Evolutionary conservation across 2,797 vertebrate species (phyloP).

Genomic region (Mus minutoides): DNA sequence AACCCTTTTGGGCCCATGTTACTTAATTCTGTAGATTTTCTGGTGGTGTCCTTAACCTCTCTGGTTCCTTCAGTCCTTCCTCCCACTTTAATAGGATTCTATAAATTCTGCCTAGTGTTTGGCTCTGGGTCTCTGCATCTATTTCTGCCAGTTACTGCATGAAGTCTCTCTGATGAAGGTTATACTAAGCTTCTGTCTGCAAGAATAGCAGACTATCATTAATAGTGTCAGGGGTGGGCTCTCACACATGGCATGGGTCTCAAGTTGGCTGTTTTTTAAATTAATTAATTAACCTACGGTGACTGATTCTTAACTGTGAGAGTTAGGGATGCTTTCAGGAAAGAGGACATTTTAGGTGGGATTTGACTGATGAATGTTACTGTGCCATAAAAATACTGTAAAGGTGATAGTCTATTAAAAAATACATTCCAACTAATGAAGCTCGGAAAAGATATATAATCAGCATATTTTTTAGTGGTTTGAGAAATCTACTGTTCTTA

Average conservation of each 20-base stretch:
- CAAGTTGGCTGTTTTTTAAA: neutral
- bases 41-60: neutral
- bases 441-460: neutral
- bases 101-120: neutral
- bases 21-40: neutral
- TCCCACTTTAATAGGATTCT: neutral
- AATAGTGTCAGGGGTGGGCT: neutral
- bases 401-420: neutral
- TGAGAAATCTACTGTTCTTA: neutral
- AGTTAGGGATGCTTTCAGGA: neutral
- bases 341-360: slow-evolving; percentile 37
- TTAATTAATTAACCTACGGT: neutral
- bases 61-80: neutral
- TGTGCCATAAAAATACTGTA: neutral
- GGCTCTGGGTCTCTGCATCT: neutral
- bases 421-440: neutral
- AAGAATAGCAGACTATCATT: neutral
- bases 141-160: neutral
- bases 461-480: neutral
- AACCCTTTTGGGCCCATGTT: neutral
- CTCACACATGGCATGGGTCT: neutral
- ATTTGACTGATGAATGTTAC: slow-evolving; percentile 1
- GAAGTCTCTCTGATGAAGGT: neutral
- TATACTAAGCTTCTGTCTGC: neutral
- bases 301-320: slow-evolving; percentile 19